These are phyloP conservation scores for Philaenus spumarius DNA, from an alignment of 1,140 invertebrate species.

Conservation along the genomic window DNA sequence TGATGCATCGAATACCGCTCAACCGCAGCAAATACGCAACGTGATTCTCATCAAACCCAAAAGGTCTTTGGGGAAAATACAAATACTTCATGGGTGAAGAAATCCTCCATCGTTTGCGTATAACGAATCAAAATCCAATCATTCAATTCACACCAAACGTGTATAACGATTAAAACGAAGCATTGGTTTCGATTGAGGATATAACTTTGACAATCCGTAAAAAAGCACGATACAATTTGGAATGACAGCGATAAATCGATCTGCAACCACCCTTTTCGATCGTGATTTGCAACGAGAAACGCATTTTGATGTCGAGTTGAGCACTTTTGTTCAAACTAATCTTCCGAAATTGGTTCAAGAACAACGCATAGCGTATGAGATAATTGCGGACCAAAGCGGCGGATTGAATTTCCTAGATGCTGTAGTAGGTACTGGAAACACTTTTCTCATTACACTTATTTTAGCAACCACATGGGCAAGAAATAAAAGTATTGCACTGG, in stretches of 20 bases:
- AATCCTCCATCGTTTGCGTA: conserved; percentile 19
- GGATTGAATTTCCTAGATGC: conserved; percentile 25
- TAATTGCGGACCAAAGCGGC: conserved; percentile 3
- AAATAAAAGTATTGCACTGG: conserved; percentile 32
- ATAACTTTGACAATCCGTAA: conserved; percentile 33
- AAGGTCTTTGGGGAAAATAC: conserved; percentile 35
- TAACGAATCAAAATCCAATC: conserved; percentile 5
- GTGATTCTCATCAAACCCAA: conserved; percentile 31
- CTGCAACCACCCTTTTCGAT: conserved; percentile 5
- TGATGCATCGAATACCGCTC: conserved; percentile 30
- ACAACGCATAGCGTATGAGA: conserved; percentile 6
- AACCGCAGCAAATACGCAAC: conserved; percentile 37
- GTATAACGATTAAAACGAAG: conserved; percentile 33
- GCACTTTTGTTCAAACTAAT: not conserved
- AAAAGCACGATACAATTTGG: not conserved
- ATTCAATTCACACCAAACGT: conserved; percentile 22
- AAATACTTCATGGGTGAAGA: conserved; percentile 35
- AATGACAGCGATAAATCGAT: conserved; percentile 8
- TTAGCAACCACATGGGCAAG: conserved; percentile 25
- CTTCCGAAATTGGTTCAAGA: not conserved
- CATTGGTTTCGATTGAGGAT: conserved; percentile 37
- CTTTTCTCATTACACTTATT: conserved; percentile 34
- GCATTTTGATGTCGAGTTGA: not conserved
- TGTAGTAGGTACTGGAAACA: conserved; percentile 35
- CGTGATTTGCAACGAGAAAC: conserved; percentile 2